These are phyloP conservation scores for Lampris incognitus DNA, from an alignment of 2,113 vertebrate species.

Conservation along the genomic window DNA sequence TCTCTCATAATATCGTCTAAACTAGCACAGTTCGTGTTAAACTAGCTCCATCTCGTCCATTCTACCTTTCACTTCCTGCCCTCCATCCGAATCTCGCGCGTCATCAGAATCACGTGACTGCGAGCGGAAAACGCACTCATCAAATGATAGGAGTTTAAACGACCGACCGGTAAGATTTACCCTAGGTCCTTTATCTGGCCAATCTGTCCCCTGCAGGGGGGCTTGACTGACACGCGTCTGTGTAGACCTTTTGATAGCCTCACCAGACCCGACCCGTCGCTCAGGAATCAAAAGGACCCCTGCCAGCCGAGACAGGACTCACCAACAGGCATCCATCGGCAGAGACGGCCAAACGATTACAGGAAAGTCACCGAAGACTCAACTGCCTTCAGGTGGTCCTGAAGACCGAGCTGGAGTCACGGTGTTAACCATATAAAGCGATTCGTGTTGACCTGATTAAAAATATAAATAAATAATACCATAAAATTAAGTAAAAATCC, in stretches of 20 bases:
- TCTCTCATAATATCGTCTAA: too few species aligned
- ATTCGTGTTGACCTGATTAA: slow-evolving; percentile 13
- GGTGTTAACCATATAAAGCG: not conserved
- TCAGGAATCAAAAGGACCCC: slow-evolving; percentile 52
- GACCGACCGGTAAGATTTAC: not conserved
- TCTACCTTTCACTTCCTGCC: too few species aligned
- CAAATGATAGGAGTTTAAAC: not conserved
- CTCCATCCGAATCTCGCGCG: too few species aligned
- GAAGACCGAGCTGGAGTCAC: not conserved
- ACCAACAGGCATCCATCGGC: slow-evolving; percentile 41
- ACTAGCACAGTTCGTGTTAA: too few species aligned
- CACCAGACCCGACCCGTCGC: slow-evolving; percentile 49
- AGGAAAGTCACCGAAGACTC: slow-evolving; percentile 14
- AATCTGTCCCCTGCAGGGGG: slow-evolving; percentile 21
- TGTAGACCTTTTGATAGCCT: slow-evolving; percentile 48
- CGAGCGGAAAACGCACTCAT: not conserved
- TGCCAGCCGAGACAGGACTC: slow-evolving; percentile 40
- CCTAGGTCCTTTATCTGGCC: slow-evolving; percentile 3
- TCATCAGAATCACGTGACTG: too few species aligned
- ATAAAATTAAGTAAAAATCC: not conserved
- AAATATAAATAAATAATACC: not conserved
- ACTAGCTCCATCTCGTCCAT: too few species aligned
- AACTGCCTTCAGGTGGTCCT: not conserved
- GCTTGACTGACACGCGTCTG: slow-evolving; percentile 26
- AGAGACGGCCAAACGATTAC: not conserved